A percentile compares a stretch with the other conserved stretches of the same genome.
Conservation (phyloP, 2,113 vertebrate species). For the Mus spicilegus region DNA sequence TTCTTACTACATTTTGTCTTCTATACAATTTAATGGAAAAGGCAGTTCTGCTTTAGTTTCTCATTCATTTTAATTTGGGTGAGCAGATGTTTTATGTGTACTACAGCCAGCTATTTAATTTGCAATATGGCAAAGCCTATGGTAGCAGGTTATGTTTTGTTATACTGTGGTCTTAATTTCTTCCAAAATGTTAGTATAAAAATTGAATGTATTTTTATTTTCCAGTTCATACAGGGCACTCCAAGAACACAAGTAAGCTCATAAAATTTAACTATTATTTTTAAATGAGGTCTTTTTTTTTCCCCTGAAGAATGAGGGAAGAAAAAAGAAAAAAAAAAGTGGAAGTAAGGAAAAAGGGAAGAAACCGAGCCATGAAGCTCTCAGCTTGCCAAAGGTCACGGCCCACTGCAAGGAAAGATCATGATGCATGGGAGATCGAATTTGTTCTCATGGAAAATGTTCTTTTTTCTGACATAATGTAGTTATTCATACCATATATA, state of each 20-base stretch:
- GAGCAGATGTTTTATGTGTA: constrained; percentile 72
- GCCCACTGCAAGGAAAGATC: background rate
- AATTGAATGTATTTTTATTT: constrained; percentile 61
- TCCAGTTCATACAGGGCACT: constrained; percentile 39
- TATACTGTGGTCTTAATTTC: constrained; percentile 63
- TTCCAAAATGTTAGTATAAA: constrained; percentile 63
- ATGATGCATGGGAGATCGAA: background rate
- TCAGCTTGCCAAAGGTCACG: background rate
- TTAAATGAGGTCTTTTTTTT: constrained; percentile 47
- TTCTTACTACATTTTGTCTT: background rate
- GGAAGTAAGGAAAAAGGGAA: background rate
- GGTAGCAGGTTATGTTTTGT: constrained; percentile 59
- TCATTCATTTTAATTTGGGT: constrained; percentile 64
- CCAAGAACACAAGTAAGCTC: constrained; percentile 21
- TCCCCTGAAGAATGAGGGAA: background rate
- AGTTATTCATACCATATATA: background rate
- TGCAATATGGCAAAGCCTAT: constrained; percentile 66
- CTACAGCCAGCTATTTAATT: constrained; percentile 65
- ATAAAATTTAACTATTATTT: constrained; percentile 62
- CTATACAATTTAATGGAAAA: constrained; percentile 57
- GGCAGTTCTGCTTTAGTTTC: constrained; percentile 64
- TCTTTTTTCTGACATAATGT: background rate
- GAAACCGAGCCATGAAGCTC: background rate
- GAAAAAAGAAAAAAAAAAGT: background rate
- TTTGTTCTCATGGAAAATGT: background rate